Base-by-base conservation (phyloP, 2,113 vertebrate genomes). In the Ailuropoda melanoleuca region DNA sequence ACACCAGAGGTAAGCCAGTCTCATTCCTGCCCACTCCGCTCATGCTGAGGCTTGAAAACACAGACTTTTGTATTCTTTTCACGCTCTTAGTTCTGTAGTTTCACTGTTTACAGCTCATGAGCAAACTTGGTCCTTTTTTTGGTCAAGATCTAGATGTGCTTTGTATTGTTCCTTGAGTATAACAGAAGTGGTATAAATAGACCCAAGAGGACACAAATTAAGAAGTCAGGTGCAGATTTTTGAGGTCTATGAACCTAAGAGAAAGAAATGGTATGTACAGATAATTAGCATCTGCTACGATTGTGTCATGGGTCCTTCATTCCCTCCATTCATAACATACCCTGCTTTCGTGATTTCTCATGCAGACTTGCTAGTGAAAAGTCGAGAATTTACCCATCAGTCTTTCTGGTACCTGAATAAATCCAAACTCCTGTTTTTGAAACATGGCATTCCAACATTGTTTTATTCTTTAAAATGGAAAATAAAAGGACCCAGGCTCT, bases 1-100 rank as follows among this genome's bases (percentile, higher is more conserved):
- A 99, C 99, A 97, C 99, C 99, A 98, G 99, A 99, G 99, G 99
- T 99, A 98, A 97, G 99, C 74, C 84, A 10, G 70, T 92, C 43
- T 39, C 77, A 2, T 81, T 4, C 19, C 4, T 75, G 74, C 77
- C 31, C 3, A 3, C 0, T 3, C 0, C 0, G 92, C 34, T 64
- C 48, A 1, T 37, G 3, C n/a, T 70, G 46, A 62, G 58, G 37
- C 12, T 94, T 96, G 48, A 94, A 64, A 96, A n/a, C 26, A 68
- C n/a, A n/a, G 37, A 50, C 50, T 26, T 58, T 26, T 94, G 64
- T 84, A 46, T 64, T 58, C 88, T 88, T 58, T 43, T 60, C 75
- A 19, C 46, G 3, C 66, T 84, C 18, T 68, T 90, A 66, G 46
- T 77, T 55, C 77, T 81, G 11, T 39, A 83, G n/a, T 68, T 50